Evolutionary conservation across 2,797 vertebrate species (phyloP), one percentile per base, ranked within the genome.

Genomic region (Poecilia wingei): DNA sequence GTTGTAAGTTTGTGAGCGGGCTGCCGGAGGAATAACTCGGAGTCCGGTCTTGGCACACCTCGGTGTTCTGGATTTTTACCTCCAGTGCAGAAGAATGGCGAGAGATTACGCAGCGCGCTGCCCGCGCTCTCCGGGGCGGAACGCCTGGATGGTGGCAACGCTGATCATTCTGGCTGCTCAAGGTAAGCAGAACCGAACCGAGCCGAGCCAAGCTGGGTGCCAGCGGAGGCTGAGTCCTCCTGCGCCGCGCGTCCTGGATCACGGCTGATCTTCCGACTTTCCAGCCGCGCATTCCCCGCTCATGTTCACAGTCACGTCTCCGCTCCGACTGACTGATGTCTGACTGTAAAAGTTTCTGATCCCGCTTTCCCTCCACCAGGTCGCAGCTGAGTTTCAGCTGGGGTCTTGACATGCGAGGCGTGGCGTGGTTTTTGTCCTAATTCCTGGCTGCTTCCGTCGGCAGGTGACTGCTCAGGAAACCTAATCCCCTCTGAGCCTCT

Each of bases 21-120:
- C 79, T 81, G 81, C 47, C 79, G 83, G 82, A 75, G 92, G 93
- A 94, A 87, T 91, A 91, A 73, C 70, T 71, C 18, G 84, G 69
- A 85, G 76, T 69, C 77, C 43, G 75, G 55, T 16, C 13, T 46
- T 33, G 70, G 31, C 80, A 28, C 59, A 25, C 80, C 14, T 75
- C 78, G 87, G 80, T 83, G 83, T 75, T 78, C 89, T 88, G 95
- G 94, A 94, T 94, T 79, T 94, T 84, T 87, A 84, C 91, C 84
- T 88, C 88, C 84, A 45, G 83, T 25, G 71, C 1, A 31, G 78
- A 89, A 94, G 91, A 91, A 93, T 94, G 94, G 91, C 90, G 87
- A 92, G 86, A 93, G 87, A 88, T 87, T 87, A 85, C 91, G 81
- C 83, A 18, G 79, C 82, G 47, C 79, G 83, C 80, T 79, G 88